Base-by-base conservation (phyloP, 2,888 invertebrate genomes). In the Aleiodes leptofemur region DNA sequence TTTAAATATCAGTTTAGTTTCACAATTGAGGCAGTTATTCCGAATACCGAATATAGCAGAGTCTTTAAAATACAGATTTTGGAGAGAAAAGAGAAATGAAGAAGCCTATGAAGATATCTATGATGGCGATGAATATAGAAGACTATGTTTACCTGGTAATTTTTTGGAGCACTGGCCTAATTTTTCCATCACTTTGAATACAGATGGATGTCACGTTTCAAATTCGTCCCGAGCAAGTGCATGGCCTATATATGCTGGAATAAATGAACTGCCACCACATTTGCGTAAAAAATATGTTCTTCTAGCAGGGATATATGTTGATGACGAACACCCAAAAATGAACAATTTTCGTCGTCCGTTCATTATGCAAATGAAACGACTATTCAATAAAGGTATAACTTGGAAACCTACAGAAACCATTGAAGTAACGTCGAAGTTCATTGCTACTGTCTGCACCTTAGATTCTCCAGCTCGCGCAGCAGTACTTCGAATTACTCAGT, bases 211-310 rank as follows among this genome's bases (percentile, higher is more conserved):
- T 6, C 34, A 34, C 3, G 34, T 34, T 34, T 34, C n/a, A n/a
- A n/a, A n/a, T n/a, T n/a, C n/a, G n/a, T n/a, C n/a, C n/a, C n/a
- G n/a, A n/a, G n/a, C n/a, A n/a, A 73, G 64, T 38, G 69, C 56
- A 6, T 81, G 77, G 76, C 77, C 80, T 4, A 34, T 81, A 4
- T 78, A 76, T 55, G 51, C 74, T 3, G 74, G 75, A 73, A 59
- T 81, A 11, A 79, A 80, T 34, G 80, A 81, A 70, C 43, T 81
- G 0, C 73, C 80, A 4, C 80, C 79, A 8, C 77, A 79, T 31
- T 29, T 57, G 3, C 69, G 79, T 5, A 77, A 78, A 16, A 77
- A 74, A 48, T 50, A 78, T 59, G 76, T 75, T 56, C 16, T 74
- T 4, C 43, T 79, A 11, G 73, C 71, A 23, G 79, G 29, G n/a